These are phyloP conservation scores for Rhagium mordax DNA, from an alignment of 2,888 invertebrate species.

Conservation along the genomic window DNA sequence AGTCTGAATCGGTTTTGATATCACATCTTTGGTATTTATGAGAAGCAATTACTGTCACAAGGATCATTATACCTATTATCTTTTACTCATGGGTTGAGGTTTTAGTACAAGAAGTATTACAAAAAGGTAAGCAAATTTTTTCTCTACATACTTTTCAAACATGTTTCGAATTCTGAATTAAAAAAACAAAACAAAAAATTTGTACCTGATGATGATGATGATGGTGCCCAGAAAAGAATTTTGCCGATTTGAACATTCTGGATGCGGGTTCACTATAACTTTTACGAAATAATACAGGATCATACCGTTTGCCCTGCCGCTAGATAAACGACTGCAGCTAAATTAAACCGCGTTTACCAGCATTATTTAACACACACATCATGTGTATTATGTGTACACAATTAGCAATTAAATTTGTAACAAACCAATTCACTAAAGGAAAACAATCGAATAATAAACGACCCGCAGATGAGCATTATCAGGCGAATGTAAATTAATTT, in stretches of 20 bases:
- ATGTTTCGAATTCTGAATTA: background rate
- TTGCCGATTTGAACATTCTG: constrained; percentile 41
- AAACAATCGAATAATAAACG: constrained; percentile 21
- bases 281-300: background rate
- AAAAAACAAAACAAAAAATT: background rate
- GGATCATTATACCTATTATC: too few species aligned
- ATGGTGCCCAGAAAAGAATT: constrained; percentile 37
- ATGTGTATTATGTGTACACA: constrained; percentile 24
- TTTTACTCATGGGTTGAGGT: too few species aligned
- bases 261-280: background rate
- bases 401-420: constrained; percentile 19
- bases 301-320: constrained; percentile 1
- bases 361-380: constrained; percentile 22
- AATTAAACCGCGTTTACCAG: constrained; percentile 11
- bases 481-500: constrained; percentile 5
- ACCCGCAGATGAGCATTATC: background rate
- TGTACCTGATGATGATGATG: constrained; percentile 38
- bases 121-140: too few species aligned
- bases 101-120: too few species aligned
- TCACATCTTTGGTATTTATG: too few species aligned
- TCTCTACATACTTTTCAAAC: too few species aligned
- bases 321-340: constrained; percentile 18
- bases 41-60: too few species aligned
- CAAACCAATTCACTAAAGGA: constrained; percentile 24
- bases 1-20: too few species aligned